These are phyloP conservation scores for Spodoptera litura DNA, from an alignment of 1,140 invertebrate species.

Conservation along the genomic window DNA sequence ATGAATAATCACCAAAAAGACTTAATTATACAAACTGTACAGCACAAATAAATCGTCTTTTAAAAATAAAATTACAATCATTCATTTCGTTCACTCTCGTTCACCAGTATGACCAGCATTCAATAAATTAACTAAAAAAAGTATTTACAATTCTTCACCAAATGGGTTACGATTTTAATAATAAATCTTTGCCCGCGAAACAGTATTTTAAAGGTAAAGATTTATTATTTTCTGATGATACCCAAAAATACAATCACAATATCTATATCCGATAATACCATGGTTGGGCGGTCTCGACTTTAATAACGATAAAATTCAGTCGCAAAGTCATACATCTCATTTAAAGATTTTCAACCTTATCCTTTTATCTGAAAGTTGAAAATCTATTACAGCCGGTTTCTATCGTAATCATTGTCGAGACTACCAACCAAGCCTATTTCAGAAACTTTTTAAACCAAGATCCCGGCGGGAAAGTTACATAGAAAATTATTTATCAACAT, in stretches of 20 bases:
- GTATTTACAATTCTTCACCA: constrained; percentile 52
- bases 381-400: too few species aligned
- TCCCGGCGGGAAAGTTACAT: neutral
- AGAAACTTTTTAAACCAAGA: neutral
- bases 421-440: neutral
- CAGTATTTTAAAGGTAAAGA: too few species aligned
- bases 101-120: constrained; percentile 56
- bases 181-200: neutral
- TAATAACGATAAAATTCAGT: too few species aligned
- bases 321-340: too few species aligned
- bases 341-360: too few species aligned
- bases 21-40: constrained; percentile 24
- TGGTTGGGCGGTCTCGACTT: too few species aligned
- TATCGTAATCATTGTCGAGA: neutral
- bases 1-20: constrained; percentile 39
- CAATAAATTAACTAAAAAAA: constrained; percentile 62
- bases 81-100: constrained; percentile 32
- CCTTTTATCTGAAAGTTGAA: too few species aligned
- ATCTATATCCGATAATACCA: too few species aligned
- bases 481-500: constrained; percentile 75
- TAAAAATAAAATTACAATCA: constrained; percentile 14
- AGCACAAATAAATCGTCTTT: constrained; percentile 14
- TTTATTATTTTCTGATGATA: too few species aligned
- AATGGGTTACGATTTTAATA: constrained; percentile 19
- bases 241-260: too few species aligned